Evolutionary conservation across 2,888 invertebrate species (phyloP).

Genomic region (Therioaphis trifolii): DNA sequence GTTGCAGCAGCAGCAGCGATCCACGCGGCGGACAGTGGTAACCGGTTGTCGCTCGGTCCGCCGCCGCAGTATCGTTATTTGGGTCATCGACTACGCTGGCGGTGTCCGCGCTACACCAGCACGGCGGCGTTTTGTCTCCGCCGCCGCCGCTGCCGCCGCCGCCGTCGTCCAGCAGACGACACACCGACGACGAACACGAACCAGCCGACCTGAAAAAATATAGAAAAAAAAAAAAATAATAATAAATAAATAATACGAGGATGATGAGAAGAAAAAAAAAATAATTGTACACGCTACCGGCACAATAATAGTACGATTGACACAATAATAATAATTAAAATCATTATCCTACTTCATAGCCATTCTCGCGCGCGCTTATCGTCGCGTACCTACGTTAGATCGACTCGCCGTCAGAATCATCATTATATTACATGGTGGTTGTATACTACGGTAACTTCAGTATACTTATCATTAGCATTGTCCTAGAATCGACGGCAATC

Average conservation of each 20-base stretch:
- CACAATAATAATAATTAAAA: conserved; percentile 41
- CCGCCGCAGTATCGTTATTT: conserved; percentile 67
- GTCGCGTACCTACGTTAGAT: neutral
- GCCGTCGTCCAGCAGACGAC: conserved; percentile 60
- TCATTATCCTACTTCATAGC: conserved; percentile 28
- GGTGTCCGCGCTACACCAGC: conserved; percentile 67
- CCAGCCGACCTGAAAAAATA: conserved; percentile 54
- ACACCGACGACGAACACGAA: conserved; percentile 62
- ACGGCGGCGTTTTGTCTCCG: conserved; percentile 66
- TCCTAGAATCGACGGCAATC: too few species aligned
- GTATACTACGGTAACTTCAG: too few species aligned
- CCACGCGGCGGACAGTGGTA: conserved; percentile 64
- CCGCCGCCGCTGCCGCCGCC: conserved; percentile 55
- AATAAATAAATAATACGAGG: neutral
- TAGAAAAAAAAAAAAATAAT: neutral
- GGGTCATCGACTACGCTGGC: conserved; percentile 69
- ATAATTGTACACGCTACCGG: neutral
- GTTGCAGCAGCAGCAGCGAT: conserved; percentile 64
- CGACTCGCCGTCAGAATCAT: neutral
- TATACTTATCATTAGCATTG: too few species aligned
- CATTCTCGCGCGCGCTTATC: neutral
- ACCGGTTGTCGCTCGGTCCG: conserved; percentile 67
- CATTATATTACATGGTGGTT: too few species aligned
- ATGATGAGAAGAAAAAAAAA: neutral
- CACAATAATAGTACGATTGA: conserved; percentile 11